Evolutionary conservation across 2,888 invertebrate genomes (phyloP).

Genomic region (Xylophagus ater): DNA sequence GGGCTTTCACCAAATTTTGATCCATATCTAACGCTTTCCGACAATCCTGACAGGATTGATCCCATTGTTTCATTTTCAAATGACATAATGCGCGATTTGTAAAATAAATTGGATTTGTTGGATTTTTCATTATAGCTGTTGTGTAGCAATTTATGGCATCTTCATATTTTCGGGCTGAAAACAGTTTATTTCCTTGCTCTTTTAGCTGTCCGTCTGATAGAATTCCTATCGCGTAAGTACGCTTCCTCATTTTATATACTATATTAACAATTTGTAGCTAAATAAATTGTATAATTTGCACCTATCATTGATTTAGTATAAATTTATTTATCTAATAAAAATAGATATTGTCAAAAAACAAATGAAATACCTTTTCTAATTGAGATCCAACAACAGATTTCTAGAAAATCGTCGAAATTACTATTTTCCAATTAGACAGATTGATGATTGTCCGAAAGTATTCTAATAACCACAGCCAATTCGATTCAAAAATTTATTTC

Average conservation of each 20-base stretch:
- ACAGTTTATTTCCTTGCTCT: slow-evolving; percentile 89
- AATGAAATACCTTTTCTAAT: too few species aligned
- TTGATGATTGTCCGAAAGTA: too few species aligned
- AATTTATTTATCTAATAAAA: too few species aligned
- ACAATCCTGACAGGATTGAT: slow-evolving; percentile 81
- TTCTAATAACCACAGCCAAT: too few species aligned
- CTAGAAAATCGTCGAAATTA: too few species aligned
- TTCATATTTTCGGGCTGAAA: slow-evolving; percentile 79
- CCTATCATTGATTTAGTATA: too few species aligned
- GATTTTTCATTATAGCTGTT: slow-evolving; percentile 95
- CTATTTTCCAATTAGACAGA: too few species aligned
- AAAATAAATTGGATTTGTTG: slow-evolving; percentile 82
- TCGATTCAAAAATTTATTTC: too few species aligned
- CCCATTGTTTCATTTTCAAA: slow-evolving; percentile 82
- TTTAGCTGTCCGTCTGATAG: slow-evolving; percentile 82
- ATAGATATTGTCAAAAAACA: too few species aligned
- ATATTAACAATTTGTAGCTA: too few species aligned
- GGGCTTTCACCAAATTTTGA: slow-evolving; percentile 82
- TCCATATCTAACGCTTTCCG: slow-evolving; percentile 87
- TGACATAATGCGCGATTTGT: slow-evolving; percentile 91
- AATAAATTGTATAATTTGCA: too few species aligned
- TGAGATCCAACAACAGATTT: too few species aligned
- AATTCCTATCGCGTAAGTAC: slow-evolving; percentile 77
- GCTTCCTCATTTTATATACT: slow-evolving; percentile 68
- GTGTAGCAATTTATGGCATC: slow-evolving; percentile 93